Percentiles rank a stretch among this genome's conserved stretches.
These are phyloP conservation scores for Benthosema pterotum DNA, from an alignment of 2,797 vertebrate species.

Conservation along the genomic window DNA sequence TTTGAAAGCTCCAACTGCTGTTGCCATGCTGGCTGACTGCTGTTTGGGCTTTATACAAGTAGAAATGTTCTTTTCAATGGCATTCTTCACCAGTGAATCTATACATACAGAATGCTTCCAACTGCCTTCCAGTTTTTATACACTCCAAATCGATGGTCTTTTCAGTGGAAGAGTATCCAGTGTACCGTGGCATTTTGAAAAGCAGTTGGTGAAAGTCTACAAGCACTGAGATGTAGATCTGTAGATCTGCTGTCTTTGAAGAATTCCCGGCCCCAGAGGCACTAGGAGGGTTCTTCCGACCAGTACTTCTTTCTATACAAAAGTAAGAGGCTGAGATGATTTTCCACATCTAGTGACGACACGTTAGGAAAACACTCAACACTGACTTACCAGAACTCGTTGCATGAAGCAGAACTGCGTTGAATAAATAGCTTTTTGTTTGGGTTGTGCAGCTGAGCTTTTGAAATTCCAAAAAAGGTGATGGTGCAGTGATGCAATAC, in stretches of 20 bases:
- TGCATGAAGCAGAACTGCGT: not conserved
- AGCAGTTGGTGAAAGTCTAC: no score
- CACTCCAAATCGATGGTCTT: no score
- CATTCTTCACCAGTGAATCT: no score
- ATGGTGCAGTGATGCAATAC: slow-evolving; percentile 14
- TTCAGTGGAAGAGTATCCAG: no score
- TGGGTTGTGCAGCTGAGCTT: slow-evolving; percentile 13
- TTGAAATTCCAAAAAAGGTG: slow-evolving; percentile 18
- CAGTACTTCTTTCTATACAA: no score
- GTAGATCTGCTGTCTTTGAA: not conserved
- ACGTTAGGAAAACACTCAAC: slow-evolving; percentile 1
- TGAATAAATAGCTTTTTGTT: slow-evolving; percentile 18
- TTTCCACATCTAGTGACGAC: not conserved
- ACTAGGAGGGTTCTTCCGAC: no score
- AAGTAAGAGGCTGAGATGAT: not conserved
- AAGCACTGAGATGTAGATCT: no score
- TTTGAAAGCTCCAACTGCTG: not conserved
- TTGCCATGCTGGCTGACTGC: not conserved
- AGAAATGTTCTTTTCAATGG: not conserved
- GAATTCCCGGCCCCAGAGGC: no score
- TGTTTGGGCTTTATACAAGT: not conserved
- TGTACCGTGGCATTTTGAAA: no score
- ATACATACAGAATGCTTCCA: no score
- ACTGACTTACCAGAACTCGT: slow-evolving; percentile 2
- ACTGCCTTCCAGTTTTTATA: no score